These are phyloP conservation scores for Embiotoca jacksoni DNA, from an alignment of 2,113 vertebrate genomes.

Conservation along the genomic window DNA sequence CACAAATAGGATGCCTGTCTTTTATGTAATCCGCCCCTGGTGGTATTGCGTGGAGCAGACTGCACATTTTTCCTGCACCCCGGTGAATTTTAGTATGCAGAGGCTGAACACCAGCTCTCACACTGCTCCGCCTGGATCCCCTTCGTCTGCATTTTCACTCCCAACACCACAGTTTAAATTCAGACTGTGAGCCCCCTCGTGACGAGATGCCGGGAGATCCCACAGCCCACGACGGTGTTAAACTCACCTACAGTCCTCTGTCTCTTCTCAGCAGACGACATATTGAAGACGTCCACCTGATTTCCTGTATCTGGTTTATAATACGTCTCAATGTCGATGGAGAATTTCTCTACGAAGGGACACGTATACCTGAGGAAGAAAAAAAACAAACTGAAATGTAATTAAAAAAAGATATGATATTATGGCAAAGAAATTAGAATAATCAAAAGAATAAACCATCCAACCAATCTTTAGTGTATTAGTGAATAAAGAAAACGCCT, in stretches of 20 bases:
- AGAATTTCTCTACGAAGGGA: constrained; percentile 99
- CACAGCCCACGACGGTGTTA: background rate
- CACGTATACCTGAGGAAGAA: constrained; percentile 90
- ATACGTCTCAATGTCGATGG: constrained; percentile 99
- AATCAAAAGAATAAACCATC: no score
- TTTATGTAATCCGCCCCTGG: constrained; percentile 57
- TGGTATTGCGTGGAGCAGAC: constrained; percentile 48
- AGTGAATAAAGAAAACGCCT: no score
- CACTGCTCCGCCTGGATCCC: constrained; percentile 1
- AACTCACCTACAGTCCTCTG: constrained; percentile 90
- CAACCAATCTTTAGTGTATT: no score
- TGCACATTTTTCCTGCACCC: constrained; percentile 33
- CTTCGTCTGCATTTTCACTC: constrained; percentile 5
- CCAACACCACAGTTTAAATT: background rate
- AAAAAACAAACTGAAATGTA: background rate
- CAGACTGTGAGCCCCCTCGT: background rate
- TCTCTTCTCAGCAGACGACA: constrained; percentile 92
- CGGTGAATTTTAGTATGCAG: constrained; percentile 49
- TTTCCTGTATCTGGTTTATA: constrained; percentile 95
- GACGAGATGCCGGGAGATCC: constrained; percentile 2
- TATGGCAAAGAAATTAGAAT: background rate
- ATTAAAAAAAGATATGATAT: no score
- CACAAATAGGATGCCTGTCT: background rate
- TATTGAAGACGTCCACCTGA: constrained; percentile 92
- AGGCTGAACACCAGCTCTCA: constrained; percentile 24